phyloP scores from a whole-genome alignment of 1,140 invertebrate genomes.

The Copidosoma floridanum region DNA sequence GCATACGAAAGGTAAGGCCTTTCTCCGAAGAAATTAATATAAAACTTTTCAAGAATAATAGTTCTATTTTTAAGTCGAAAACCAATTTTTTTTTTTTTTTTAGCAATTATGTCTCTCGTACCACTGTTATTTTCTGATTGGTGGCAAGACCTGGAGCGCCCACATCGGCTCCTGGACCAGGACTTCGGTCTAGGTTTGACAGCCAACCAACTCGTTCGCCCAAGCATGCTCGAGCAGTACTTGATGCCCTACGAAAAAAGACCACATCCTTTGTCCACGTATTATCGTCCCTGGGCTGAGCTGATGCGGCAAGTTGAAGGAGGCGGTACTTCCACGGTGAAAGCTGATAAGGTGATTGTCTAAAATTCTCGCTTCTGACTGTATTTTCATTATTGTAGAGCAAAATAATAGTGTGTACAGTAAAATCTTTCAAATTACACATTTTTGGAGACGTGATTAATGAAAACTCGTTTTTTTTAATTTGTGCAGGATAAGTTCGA shows the following conservation, averaged over 20 bases:
- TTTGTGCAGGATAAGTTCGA: slow-evolving; percentile 60
- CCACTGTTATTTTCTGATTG: slow-evolving; percentile 51
- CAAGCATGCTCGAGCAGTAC: slow-evolving; percentile 32
- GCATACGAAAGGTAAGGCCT: no score
- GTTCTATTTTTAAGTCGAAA: no score
- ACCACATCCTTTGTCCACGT: neutral
- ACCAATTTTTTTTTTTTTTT: neutral
- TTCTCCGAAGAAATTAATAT: no score
- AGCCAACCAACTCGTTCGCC: slow-evolving; percentile 35
- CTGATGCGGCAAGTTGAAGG: slow-evolving; percentile 24
- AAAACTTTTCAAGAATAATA: no score
- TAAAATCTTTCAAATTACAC: no score
- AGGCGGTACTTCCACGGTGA: slow-evolving; percentile 50
- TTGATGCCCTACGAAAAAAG: slow-evolving; percentile 34
- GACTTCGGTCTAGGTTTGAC: slow-evolving; percentile 43
- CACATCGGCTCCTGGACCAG: slow-evolving; percentile 45
- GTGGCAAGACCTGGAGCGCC: slow-evolving; percentile 44
- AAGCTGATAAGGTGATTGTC: slow-evolving; percentile 59
- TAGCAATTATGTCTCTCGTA: slow-evolving; percentile 45
- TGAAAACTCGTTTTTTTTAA: no score
- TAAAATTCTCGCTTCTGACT: no score
- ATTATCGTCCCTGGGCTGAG: slow-evolving; percentile 20
- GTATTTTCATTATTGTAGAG: no score
- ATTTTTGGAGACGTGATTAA: no score
- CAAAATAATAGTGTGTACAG: no score